Evolutionary conservation across 2,888 invertebrate genomes (phyloP).

Genomic region (Pammene fasciana): DNA sequence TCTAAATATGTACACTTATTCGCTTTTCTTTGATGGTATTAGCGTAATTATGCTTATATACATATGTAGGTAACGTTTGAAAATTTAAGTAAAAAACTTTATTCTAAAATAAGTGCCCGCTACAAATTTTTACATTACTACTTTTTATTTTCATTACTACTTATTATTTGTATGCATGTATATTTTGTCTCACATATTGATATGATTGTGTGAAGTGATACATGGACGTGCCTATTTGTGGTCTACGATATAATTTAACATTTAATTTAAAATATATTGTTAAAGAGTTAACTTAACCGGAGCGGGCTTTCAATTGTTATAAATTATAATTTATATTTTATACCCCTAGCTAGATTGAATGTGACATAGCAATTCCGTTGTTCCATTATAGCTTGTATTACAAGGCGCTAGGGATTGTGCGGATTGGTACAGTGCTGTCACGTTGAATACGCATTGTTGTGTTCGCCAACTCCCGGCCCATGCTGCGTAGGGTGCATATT

Average conservation of each 20-base stretch:
- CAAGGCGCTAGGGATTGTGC: background rate
- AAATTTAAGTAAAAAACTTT: no score
- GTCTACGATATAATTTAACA: slow-evolving; percentile 29
- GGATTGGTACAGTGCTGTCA: slow-evolving; percentile 14
- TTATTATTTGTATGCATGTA: no score
- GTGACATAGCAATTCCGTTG: slow-evolving; percentile 28
- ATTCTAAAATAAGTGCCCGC: no score
- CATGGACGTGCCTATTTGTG: slow-evolving; percentile 12
- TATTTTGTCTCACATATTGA: no score
- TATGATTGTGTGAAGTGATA: no score
- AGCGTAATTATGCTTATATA: no score
- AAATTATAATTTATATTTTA: slow-evolving; percentile 39
- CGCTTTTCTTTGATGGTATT: no score
- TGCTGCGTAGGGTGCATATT: slow-evolving; percentile 68
- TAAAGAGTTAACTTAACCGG: slow-evolving; percentile 16
- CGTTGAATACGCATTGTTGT: slow-evolving; percentile 37
- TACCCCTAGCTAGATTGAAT: slow-evolving; percentile 28
- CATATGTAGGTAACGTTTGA: no score
- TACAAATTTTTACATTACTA: no score
- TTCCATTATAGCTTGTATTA: slow-evolving; percentile 23
- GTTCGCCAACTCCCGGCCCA: slow-evolving; percentile 53
- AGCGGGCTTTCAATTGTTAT: slow-evolving; percentile 38
- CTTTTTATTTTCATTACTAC: no score
- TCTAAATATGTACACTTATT: no score
- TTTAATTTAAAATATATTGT: slow-evolving; percentile 37